Conservation (phyloP, 2,113 vertebrate species). For the Elephantulus edwardii region DNA sequence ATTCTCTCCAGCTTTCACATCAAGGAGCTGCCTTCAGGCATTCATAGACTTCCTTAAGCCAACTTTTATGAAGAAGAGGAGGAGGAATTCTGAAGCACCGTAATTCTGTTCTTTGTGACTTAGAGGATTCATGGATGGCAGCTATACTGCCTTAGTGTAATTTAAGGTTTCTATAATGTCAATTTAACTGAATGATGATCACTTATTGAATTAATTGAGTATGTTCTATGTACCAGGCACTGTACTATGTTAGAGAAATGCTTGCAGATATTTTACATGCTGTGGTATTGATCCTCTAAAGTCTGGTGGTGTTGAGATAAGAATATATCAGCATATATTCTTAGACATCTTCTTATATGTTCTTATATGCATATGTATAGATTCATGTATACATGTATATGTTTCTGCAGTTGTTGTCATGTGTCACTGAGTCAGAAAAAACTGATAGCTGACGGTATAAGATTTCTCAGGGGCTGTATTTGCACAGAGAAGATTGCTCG, state of each 20-base stretch:
- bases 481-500: too few species aligned
- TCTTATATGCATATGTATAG: background rate
- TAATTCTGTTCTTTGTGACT: constrained; percentile 21
- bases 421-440: too few species aligned
- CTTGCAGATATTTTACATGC: background rate
- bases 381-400: background rate
- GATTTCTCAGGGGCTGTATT: too few species aligned
- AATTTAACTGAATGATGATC: background rate
- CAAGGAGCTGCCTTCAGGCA: background rate
- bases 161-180: background rate
- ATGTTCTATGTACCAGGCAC: background rate
- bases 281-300: background rate
- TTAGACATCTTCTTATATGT: background rate
- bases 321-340: background rate
- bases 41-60: constrained; percentile 5
- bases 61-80: constrained; percentile 50
- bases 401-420: too few species aligned
- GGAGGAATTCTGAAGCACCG: background rate
- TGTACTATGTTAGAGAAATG: too few species aligned
- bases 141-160: background rate
- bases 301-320: background rate
- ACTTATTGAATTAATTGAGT: background rate
- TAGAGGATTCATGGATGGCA: background rate
- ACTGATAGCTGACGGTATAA: too few species aligned
- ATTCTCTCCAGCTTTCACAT: background rate